These are phyloP conservation scores for Coelopa pilipes DNA, from an alignment of 2,888 invertebrate genomes.

Conservation along the genomic window DNA sequence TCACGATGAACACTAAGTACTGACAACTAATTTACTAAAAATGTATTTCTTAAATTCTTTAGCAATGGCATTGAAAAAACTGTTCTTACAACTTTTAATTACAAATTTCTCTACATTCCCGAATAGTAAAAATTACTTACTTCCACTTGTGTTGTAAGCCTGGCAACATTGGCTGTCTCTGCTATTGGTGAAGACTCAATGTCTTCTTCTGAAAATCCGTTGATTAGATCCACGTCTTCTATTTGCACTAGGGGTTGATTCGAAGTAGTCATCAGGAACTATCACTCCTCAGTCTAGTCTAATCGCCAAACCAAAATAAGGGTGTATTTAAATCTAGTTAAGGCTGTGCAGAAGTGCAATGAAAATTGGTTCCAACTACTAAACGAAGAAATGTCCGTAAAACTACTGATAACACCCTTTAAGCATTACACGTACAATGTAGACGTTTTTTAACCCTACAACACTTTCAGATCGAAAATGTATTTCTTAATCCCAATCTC, in stretches of 20 bases:
- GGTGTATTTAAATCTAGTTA: neutral
- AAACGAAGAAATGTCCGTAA: constrained; percentile 7
- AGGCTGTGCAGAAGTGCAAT: neutral
- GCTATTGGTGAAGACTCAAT: constrained; percentile 38
- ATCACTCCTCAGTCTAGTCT: neutral
- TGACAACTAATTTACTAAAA: too few species aligned
- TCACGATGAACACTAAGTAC: too few species aligned
- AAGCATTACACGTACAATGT: neutral
- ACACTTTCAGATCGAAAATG: neutral
- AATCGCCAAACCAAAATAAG: neutral
- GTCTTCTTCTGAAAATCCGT: constrained; percentile 57
- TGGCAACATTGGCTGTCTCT: constrained; percentile 37
- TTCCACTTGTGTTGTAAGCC: constrained; percentile 56
- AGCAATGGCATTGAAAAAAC: too few species aligned
- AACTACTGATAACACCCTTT: constrained; percentile 6
- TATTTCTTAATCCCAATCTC: neutral
- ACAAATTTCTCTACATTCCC: neutral
- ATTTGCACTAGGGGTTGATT: constrained; percentile 75
- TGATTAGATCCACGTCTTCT: constrained; percentile 69
- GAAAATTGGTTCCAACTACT: neutral
- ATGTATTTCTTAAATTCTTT: too few species aligned
- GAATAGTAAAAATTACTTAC: constrained; percentile 42
- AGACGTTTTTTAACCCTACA: neutral
- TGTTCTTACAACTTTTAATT: too few species aligned
- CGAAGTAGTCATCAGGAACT: constrained; percentile 69